Base-by-base conservation (phyloP, 2,113 vertebrate genomes). In the Thryonomys swinderianus region DNA sequence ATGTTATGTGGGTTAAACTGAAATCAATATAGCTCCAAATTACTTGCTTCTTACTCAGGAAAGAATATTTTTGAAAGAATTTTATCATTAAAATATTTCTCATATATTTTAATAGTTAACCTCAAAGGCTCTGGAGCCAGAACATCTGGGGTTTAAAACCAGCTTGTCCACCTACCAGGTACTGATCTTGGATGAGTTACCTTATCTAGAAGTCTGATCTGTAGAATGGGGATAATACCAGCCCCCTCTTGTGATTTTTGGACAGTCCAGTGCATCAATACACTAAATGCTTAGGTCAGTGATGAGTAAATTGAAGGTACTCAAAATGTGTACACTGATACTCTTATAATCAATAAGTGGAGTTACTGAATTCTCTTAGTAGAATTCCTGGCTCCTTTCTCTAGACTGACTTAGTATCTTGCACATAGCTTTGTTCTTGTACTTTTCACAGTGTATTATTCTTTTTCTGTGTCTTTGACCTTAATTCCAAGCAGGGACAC, bases 1-100 rank as follows among this genome's bases (percentile, higher is more conserved):
- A 5, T 74, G 42, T 82, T 73, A 91, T 0, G 0, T 64, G 40
- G 55, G 55, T 94, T 88, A 91, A 91, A 94, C 48, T 82, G 85
- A 95, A 96, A 96, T 92, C 69, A 67, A 71, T 93, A 16, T n/a
- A 12, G 18, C 88, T 93, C 32, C 23, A 81, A 81, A 88, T 61
- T 67, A 67, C 61, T 93, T 83, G 57, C 88, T 85, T 66, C 57
- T 96, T 93, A 85, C 30, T 74, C 83, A 71, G 87, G 27, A 86
- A 79, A 45, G 8, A 79, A 78, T 85, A 78, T 85, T 55, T 61
- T 91, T 57, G 10, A 89, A 83, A 14, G n/a, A 88, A 48, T 94
- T 95, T 78, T 93, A 85, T 34, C 61, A 73, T 42, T 61, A 81
- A 78, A 67, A 34, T 59, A 53, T 73, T 82, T 87, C 74, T 59